Evolutionary conservation across 64 coral and sea anemone genomes (phyloP).

Genomic region (Pocillopora damicornis): DNA sequence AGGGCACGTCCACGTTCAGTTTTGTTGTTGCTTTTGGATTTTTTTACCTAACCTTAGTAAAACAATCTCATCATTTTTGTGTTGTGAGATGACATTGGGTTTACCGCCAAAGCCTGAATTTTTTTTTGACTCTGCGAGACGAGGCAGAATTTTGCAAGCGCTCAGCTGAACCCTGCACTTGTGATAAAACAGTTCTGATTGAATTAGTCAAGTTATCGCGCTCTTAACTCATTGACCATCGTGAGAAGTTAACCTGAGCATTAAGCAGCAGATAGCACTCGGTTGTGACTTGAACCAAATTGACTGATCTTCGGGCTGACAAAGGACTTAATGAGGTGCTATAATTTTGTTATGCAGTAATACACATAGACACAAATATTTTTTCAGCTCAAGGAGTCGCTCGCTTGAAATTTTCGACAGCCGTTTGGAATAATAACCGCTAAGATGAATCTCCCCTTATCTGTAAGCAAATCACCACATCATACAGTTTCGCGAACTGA

Average conservation of each 20-base stretch:
- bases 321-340: neutral
- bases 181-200: slow-evolving; percentile 16
- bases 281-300: neutral
- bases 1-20: neutral
- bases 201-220: neutral
- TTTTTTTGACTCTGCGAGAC: neutral
- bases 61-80: neutral
- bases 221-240: slow-evolving; percentile 37
- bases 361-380: neutral
- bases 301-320: neutral
- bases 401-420: slow-evolving; percentile 12
- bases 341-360: neutral
- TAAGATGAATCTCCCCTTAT: slow-evolving; percentile 6
- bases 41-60: neutral
- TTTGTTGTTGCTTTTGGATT: neutral
- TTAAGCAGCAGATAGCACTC: neutral
- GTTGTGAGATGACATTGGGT: neutral
- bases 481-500: neutral
- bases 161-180: neutral
- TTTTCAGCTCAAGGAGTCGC: neutral
- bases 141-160: neutral
- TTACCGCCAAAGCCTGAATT: neutral
- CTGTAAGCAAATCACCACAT: neutral
- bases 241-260: slow-evolving; percentile 23
- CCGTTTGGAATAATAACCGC: slow-evolving; percentile 10